Evolutionary conservation across 2,797 vertebrate genomes (phyloP).

Genomic region (Sylvia borin): DNA sequence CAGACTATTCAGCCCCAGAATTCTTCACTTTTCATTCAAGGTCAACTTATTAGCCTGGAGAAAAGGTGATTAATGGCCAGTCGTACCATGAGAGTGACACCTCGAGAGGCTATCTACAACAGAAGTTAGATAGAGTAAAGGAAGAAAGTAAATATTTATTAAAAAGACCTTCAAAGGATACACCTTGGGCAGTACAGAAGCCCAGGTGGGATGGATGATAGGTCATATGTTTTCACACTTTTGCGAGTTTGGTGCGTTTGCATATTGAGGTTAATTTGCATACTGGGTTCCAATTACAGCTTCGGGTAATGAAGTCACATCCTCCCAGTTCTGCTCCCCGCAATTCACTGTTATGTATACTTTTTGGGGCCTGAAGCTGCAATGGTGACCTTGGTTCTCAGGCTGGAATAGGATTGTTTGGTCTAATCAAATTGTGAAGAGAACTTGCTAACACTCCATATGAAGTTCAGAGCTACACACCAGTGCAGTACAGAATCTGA

Average conservation of each 20-base stretch:
- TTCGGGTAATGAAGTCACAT: background rate
- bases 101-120: background rate
- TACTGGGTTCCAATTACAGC: background rate
- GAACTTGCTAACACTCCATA: background rate
- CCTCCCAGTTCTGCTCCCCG: background rate
- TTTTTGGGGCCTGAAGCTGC: background rate
- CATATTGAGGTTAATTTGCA: background rate
- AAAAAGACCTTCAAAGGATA: background rate
- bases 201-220: rapidly evolving
- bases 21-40: background rate
- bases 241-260: background rate
- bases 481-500: background rate
- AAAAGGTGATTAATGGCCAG: background rate
- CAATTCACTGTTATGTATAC: background rate
- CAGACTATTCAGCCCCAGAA: background rate
- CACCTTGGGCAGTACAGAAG: background rate
- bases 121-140: background rate
- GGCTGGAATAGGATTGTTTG: background rate
- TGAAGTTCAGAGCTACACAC: background rate
- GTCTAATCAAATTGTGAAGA: background rate
- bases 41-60: background rate
- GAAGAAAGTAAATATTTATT: background rate
- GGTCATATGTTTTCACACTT: background rate
- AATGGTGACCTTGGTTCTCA: background rate
- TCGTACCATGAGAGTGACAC: background rate